Conservation (phyloP, 2,888 invertebrate species). For the Drosophila hamatofila region DNA sequence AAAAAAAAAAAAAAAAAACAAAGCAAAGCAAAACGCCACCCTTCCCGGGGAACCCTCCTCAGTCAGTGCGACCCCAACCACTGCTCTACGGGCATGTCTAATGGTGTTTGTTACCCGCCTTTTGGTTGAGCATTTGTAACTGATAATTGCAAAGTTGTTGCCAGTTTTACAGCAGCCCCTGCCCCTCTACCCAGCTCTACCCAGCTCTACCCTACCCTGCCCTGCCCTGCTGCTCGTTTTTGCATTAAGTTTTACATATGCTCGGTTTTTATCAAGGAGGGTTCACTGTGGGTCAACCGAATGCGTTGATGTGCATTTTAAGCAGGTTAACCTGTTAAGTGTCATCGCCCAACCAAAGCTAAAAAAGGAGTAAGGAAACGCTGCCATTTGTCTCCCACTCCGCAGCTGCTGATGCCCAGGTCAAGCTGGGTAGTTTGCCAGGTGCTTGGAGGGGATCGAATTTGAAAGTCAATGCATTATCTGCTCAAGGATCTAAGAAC, state of each 20-base stretch:
- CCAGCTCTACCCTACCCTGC: conserved; percentile 7
- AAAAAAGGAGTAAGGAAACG: background rate
- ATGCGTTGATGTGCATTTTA: conserved; percentile 79
- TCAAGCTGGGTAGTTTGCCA: conserved; percentile 7
- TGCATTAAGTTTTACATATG: conserved; percentile 57
- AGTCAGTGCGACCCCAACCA: background rate
- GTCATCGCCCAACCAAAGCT: conserved; percentile 36
- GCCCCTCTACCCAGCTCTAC: conserved; percentile 2
- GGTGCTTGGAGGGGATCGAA: conserved; percentile 19
- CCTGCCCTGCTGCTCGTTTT: conserved; percentile 1
- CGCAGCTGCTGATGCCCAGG: background rate
- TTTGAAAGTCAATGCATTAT: conserved; percentile 11
- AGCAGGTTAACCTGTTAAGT: conserved; percentile 77
- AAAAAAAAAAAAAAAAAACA: background rate
- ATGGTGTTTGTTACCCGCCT: conserved; percentile 69
- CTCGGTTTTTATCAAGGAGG: conserved; percentile 48
- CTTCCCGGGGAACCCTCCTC: conserved; percentile 8
- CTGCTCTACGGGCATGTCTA: conserved; percentile 33
- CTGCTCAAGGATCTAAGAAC: background rate
- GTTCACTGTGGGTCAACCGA: conserved; percentile 65
- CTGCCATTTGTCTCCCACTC: conserved; percentile 17
- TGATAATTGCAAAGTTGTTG: conserved; percentile 76
- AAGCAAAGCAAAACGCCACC: conserved; percentile 18
- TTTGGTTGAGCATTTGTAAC: conserved; percentile 64
- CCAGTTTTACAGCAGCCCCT: conserved; percentile 27